Conservation (phyloP, 1,140 invertebrate genomes). For the Lethrus apterus region DNA sequence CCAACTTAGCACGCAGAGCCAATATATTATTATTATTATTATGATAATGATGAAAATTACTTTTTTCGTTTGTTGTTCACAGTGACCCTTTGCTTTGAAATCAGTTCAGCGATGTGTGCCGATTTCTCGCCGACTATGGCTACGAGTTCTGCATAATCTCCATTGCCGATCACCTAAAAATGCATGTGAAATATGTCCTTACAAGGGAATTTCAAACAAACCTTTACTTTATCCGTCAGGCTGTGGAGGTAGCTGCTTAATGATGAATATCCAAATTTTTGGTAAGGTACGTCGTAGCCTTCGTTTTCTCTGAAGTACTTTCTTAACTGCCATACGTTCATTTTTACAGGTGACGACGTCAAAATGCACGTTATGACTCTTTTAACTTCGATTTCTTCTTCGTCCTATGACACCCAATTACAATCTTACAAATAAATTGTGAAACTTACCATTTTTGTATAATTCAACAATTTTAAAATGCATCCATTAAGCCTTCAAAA, state of each 20-base stretch:
- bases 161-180: not conserved
- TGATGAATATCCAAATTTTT: not conserved
- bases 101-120: conserved; percentile 6
- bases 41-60: no score
- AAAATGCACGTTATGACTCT: no score
- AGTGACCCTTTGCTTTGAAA: conserved; percentile 3
- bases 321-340: conserved; percentile 1
- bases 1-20: no score
- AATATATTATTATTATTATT: no score
- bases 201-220: not conserved
- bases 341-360: not conserved
- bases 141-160: not conserved
- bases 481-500: no score
- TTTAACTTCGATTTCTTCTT: no score
- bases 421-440: no score
- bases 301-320: not conserved
- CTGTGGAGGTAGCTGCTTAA: not conserved
- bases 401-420: no score
- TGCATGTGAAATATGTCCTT: not conserved
- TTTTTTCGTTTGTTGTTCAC: no score
- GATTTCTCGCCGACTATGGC: not conserved
- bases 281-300: not conserved
- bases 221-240: not conserved
- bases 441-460: no score
- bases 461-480: no score